Evolutionary conservation across 2,888 invertebrate genomes (phyloP).

Genomic region (Lymantria monacha): DNA sequence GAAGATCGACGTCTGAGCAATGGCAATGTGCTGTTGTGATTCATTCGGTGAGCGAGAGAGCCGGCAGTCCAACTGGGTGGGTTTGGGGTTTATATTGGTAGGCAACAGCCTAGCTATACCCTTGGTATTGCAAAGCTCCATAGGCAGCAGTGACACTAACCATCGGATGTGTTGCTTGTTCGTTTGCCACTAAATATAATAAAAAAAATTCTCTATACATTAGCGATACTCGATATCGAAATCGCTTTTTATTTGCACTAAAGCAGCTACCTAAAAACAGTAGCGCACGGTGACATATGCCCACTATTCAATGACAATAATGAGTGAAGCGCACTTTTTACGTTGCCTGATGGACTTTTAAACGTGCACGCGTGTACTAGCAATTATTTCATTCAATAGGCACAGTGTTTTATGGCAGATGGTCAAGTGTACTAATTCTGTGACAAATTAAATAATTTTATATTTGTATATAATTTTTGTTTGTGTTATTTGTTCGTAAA

Average conservation of each 20-base stretch:
- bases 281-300: constrained; percentile 46
- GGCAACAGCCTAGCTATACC: no score
- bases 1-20: no score
- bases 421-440: constrained; percentile 21
- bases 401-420: constrained; percentile 22
- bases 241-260: constrained; percentile 9
- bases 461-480: neutral
- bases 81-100: no score
- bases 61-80: no score
- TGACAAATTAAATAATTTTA: constrained; percentile 18
- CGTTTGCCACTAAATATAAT: no score
- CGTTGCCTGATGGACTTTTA: constrained; percentile 52
- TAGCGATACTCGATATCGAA: no score
- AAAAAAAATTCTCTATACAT: no score
- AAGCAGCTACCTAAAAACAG: constrained; percentile 16
- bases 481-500: neutral
- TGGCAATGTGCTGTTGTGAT: no score
- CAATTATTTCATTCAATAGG: constrained; percentile 46
- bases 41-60: no score
- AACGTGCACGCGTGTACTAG: constrained; percentile 48
- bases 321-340: constrained; percentile 25
- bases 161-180: no score
- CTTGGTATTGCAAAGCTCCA: no score
- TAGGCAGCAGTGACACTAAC: no score
- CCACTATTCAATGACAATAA: constrained; percentile 38